Evolutionary conservation across 2,113 vertebrate species (phyloP).

Genomic region (Vireo altiloquus): DNA sequence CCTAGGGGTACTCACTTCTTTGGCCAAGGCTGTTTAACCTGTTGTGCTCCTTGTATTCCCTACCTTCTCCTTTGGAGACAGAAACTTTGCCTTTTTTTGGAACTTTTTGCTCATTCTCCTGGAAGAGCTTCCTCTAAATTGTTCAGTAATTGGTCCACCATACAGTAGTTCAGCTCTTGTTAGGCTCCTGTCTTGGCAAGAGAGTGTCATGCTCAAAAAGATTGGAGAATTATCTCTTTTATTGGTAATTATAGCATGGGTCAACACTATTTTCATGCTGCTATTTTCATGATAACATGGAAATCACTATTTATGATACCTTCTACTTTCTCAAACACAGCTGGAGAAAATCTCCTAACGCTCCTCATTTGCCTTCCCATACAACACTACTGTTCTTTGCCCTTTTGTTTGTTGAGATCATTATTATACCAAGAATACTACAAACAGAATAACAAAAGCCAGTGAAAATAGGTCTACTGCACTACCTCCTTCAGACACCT

Average conservation of each 20-base stretch:
- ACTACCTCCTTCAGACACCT: background rate
- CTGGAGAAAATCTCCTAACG: background rate
- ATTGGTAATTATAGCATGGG: background rate
- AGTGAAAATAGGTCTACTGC: background rate
- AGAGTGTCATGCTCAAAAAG: background rate
- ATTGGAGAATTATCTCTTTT: background rate
- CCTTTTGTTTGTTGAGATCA: background rate
- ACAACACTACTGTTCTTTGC: background rate
- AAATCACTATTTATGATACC: background rate
- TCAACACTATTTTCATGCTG: background rate
- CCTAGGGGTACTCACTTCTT: slow-evolving; percentile 44
- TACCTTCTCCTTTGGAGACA: background rate
- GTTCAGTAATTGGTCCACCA: background rate
- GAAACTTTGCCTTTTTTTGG: background rate
- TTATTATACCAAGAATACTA: background rate
- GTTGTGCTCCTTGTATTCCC: slow-evolving; percentile 39
- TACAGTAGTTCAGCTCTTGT: background rate
- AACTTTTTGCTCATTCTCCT: background rate
- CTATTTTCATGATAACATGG: background rate
- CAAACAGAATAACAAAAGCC: background rate
- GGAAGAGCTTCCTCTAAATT: background rate
- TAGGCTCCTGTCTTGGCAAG: background rate
- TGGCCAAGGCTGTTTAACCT: slow-evolving; percentile 51
- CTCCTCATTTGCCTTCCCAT: background rate
- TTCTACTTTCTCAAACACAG: background rate